Evolutionary conservation across 2,113 vertebrate genomes (phyloP).

Genomic region (Cottus gobio): DNA sequence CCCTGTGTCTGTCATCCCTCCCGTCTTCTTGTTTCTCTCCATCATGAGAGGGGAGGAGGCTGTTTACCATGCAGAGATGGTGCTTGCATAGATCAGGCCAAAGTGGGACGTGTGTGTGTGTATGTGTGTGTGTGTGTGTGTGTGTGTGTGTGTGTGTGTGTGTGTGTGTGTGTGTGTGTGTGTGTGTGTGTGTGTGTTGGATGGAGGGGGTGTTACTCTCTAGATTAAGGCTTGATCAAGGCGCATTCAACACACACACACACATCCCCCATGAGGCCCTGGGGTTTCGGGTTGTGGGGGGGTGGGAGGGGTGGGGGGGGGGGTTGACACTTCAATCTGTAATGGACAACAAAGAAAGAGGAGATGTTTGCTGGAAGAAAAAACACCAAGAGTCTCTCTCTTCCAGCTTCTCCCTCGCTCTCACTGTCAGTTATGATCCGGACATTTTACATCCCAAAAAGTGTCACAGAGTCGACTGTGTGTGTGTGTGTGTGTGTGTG

Average conservation of each 20-base stretch:
- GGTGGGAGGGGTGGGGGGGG: too few relatives aligned
- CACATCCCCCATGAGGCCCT: conserved; percentile 54
- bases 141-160: conserved; percentile 34
- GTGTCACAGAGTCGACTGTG: neutral
- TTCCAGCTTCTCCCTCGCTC: neutral
- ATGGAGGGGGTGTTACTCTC: conserved; percentile 47
- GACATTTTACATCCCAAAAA: conserved; percentile 16
- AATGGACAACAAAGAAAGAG: conserved; percentile 69
- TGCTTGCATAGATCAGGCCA: conserved; percentile 75
- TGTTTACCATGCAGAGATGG: conserved; percentile 75
- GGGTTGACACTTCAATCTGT: conserved; percentile 45
- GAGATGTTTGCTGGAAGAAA: conserved; percentile 49
- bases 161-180: conserved; percentile 43
- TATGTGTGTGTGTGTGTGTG: conserved; percentile 36
- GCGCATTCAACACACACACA: conserved; percentile 32
- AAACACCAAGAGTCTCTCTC: neutral
- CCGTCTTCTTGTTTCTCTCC: conserved; percentile 36
- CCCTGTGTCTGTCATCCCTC: conserved; percentile 4
- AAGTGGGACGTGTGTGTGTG: conserved; percentile 60
- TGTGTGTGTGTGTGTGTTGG: conserved; percentile 26
- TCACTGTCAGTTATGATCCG: conserved; percentile 10
- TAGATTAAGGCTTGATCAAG: conserved; percentile 75
- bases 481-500: neutral
- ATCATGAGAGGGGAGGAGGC: conserved; percentile 37
- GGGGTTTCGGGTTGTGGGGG: too few relatives aligned